Conservation (phyloP, 1,140 invertebrate species). For the Brachionus asplanchnoidis region DNA sequence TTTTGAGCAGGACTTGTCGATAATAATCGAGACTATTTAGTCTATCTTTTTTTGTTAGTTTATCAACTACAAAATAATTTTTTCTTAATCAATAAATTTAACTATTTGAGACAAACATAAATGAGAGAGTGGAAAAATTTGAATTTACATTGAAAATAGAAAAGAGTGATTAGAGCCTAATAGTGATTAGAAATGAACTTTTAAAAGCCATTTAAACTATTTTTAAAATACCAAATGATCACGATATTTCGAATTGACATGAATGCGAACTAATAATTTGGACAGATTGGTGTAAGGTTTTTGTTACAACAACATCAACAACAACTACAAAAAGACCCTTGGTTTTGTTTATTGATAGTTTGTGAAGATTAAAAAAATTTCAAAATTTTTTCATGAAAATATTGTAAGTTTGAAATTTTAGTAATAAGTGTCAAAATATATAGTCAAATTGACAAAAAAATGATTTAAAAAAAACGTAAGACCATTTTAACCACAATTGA, state of each 20-base stretch:
- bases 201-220: background rate
- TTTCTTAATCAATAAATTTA: background rate
- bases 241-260: background rate
- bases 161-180: background rate
- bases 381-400: background rate
- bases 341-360: background rate
- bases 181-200: background rate
- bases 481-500: too few species aligned
- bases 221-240: background rate
- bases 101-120: background rate
- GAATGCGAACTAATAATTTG: background rate
- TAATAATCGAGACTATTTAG: background rate
- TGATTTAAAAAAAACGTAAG: too few species aligned
- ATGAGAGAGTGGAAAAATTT: background rate
- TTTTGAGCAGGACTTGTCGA: background rate
- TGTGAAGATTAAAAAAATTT: background rate
- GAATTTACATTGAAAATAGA: background rate
- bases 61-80: too few species aligned
- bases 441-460: background rate
- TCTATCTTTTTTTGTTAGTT: background rate
- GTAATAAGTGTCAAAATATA: background rate
- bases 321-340: background rate
- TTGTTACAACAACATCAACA: background rate
- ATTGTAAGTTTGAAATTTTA: background rate
- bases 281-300: background rate